Evolutionary conservation across 2,797 vertebrate species (phyloP).

Genomic region (Rhodeus uyekii): DNA sequence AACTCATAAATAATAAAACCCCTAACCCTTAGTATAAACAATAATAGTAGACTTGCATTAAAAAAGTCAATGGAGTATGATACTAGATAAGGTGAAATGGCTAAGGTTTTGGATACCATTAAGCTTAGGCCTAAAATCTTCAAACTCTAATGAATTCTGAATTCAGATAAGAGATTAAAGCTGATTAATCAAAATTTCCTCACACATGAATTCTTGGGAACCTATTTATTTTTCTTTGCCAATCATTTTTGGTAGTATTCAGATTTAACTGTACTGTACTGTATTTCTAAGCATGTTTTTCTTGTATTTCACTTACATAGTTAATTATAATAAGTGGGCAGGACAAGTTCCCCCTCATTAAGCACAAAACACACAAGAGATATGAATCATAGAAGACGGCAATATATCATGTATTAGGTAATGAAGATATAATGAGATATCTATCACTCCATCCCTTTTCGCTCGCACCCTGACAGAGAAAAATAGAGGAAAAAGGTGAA

Average conservation of each 20-base stretch:
- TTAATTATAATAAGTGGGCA: constrained; percentile 43
- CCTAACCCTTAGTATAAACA: background rate
- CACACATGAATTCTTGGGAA: background rate
- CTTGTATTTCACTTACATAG: constrained; percentile 11
- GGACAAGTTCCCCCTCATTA: constrained; percentile 44
- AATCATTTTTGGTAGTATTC: background rate
- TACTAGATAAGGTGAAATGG: background rate
- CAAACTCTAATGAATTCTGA: constrained; percentile 21
- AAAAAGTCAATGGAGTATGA: background rate
- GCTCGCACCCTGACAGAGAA: constrained; percentile 34
- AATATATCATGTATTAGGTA: constrained; percentile 43
- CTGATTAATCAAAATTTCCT: background rate
- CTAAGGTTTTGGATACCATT: background rate
- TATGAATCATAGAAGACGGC: constrained; percentile 45
- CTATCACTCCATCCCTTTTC: constrained; percentile 40
- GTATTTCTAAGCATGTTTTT: constrained; percentile 18
- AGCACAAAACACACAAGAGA: constrained; percentile 37
- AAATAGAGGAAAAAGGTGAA: constrained; percentile 35
- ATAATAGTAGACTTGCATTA: background rate
- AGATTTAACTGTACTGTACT: constrained; percentile 19
- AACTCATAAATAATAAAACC: background rate
- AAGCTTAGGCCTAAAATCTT: background rate
- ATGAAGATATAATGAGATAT: constrained; percentile 58
- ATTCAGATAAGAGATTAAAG: background rate
- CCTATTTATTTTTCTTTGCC: background rate